phyloP scores from a whole-genome alignment of 64 coral and sea anemone species.

The Dendrophyllia cribrosa region DNA sequence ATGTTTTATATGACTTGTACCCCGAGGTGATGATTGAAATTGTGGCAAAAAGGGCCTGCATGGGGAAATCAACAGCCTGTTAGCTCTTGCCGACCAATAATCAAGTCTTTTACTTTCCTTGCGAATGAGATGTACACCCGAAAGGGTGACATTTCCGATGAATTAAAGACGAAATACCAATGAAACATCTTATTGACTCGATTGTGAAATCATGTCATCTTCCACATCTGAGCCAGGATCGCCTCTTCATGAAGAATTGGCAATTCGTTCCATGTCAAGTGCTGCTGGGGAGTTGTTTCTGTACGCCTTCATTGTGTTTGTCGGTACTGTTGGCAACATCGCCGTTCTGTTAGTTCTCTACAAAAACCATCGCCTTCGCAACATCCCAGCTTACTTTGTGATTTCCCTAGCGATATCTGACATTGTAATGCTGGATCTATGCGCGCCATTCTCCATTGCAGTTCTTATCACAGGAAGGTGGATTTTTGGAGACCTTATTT shows the following conservation, averaged over 20 bases:
- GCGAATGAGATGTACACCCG: too few species aligned
- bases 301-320: conserved; percentile 33
- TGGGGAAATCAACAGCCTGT: too few species aligned
- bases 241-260: conserved; percentile 22
- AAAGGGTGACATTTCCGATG: too few species aligned
- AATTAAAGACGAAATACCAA: too few species aligned
- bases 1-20: too few species aligned
- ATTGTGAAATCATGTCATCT: background rate
- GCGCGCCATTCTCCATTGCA: conserved; percentile 57
- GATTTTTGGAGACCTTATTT: conserved; percentile 52
- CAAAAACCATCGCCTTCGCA: conserved; percentile 61
- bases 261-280: background rate
- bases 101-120: too few species aligned
- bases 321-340: conserved; percentile 52
- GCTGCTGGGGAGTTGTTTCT: conserved; percentile 26
- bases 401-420: conserved; percentile 74
- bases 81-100: too few species aligned
- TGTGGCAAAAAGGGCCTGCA: too few species aligned
- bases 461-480: conserved; percentile 37
- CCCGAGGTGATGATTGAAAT: too few species aligned
- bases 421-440: conserved; percentile 53
- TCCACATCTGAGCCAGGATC: background rate
- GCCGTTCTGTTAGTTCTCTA: conserved; percentile 64
- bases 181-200: too few species aligned
- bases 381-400: conserved; percentile 67